A percentile compares a stretch with the other conserved stretches of the same genome.
These are phyloP conservation scores for Bubalus kerabau DNA, from an alignment of 2,113 vertebrate genomes.

Conservation along the genomic window DNA sequence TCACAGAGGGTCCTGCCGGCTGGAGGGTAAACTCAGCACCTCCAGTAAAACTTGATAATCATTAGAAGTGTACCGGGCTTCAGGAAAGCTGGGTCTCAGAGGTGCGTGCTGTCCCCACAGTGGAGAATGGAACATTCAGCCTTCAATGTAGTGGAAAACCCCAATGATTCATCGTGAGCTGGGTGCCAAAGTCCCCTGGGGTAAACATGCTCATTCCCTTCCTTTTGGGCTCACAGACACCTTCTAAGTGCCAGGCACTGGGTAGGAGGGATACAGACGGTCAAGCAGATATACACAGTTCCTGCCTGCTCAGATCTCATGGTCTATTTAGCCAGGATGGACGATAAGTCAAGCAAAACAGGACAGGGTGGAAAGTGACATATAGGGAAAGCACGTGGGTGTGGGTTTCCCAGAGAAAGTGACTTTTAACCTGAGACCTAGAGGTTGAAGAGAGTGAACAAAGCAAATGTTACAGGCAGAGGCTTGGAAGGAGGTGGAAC, in stretches of 20 bases:
- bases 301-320: background rate
- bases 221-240: background rate
- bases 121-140: background rate
- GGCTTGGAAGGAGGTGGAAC: background rate
- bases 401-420: background rate
- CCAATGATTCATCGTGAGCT: background rate
- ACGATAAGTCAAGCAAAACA: background rate
- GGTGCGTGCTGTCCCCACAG: rapidly evolving
- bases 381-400: rapidly evolving
- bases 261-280: background rate
- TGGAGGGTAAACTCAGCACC: background rate
- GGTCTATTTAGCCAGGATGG: background rate
- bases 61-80: background rate
- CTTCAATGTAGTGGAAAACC: background rate
- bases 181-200: background rate
- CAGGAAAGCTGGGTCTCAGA: background rate
- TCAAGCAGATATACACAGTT: background rate
- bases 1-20: constrained; percentile 24
- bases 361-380: background rate
- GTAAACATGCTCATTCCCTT: background rate
- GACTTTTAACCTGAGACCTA: background rate
- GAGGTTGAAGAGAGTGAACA: background rate
- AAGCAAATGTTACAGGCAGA: background rate
- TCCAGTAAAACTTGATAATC: background rate
- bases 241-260: background rate